Evolutionary conservation across 2,797 vertebrate species (phyloP).

Genomic region (Phyllotis vaccarum): DNA sequence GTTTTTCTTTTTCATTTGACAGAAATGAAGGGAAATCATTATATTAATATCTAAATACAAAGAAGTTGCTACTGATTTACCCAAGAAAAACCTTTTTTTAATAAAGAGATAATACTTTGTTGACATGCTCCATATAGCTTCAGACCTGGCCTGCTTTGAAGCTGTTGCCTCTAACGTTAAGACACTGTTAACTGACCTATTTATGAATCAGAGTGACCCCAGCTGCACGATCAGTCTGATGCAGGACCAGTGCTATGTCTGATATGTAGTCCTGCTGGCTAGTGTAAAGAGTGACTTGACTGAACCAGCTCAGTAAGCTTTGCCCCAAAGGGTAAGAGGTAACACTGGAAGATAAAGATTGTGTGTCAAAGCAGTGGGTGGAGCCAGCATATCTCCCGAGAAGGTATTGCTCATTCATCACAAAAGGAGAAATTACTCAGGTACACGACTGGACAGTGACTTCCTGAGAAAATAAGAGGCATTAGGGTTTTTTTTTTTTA

Average conservation of each 20-base stretch:
- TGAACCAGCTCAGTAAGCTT: conserved; percentile 46
- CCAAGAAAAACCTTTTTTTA: not conserved
- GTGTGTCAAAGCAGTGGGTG: conserved; percentile 49
- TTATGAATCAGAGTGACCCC: conserved; percentile 52
- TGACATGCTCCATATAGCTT: conserved; percentile 56
- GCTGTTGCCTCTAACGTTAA: conserved; percentile 26
- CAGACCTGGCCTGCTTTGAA: conserved; percentile 41
- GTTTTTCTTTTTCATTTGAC: conserved; percentile 58
- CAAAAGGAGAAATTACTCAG: conserved; percentile 80
- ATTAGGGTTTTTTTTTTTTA: conserved; percentile 72
- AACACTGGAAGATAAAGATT: conserved; percentile 44
- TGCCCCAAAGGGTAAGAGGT: conserved; percentile 39
- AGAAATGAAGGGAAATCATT: conserved; percentile 64
- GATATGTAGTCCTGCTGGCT: conserved; percentile 17
- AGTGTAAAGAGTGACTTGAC: conserved; percentile 30
- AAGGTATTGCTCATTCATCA: conserved; percentile 76
- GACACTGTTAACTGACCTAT: conserved; percentile 46
- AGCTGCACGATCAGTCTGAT: conserved; percentile 2
- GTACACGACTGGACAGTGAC: conserved; percentile 79
- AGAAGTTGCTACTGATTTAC: conserved; percentile 48
- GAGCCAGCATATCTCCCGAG: conserved; percentile 65
- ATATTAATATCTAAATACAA: conserved; percentile 56
- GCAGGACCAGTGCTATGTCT: conserved; percentile 14
- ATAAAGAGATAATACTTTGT: conserved; percentile 51
- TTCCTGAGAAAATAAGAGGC: conserved; percentile 81